Evolutionary conservation across 2,888 invertebrate species (phyloP).

Genomic region (Bruchidius siliquastri): DNA sequence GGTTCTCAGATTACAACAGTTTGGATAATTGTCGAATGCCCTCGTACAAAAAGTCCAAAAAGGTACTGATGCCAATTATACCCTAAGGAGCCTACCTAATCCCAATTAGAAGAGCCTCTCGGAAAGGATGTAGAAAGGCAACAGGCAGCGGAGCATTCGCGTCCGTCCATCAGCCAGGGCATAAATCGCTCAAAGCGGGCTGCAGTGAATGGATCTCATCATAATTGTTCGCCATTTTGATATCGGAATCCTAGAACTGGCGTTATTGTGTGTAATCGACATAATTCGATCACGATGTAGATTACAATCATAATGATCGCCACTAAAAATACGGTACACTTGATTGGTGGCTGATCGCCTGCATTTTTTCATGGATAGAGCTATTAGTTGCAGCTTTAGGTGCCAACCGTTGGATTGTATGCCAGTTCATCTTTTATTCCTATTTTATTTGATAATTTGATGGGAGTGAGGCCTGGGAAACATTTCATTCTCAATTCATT

Average conservation of each 20-base stretch:
- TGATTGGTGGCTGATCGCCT: neutral
- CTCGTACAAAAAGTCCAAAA: neutral
- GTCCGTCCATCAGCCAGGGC: neutral
- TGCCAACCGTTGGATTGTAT: neutral
- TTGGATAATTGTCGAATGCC: neutral
- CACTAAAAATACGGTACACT: neutral
- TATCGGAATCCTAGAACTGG: neutral
- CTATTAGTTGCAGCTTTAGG: neutral
- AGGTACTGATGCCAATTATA: neutral
- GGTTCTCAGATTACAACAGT: no score
- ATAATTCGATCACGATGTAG: neutral
- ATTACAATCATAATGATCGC: neutral
- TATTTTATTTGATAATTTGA: neutral
- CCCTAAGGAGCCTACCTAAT: neutral
- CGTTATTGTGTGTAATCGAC: neutral
- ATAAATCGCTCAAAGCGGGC: neutral
- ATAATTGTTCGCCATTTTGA: neutral
- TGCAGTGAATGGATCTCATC: neutral
- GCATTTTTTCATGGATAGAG: neutral
- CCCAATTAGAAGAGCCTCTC: neutral
- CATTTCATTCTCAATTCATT: neutral
- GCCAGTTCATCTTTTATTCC: neutral
- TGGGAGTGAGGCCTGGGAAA: neutral
- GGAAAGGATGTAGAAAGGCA: neutral
- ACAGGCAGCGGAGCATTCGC: neutral